A percentile compares a stretch with the other conserved stretches of the same genome.
These are phyloP conservation scores for Origma solitaria DNA, from an alignment of 2,113 vertebrate species.

Conservation along the genomic window DNA sequence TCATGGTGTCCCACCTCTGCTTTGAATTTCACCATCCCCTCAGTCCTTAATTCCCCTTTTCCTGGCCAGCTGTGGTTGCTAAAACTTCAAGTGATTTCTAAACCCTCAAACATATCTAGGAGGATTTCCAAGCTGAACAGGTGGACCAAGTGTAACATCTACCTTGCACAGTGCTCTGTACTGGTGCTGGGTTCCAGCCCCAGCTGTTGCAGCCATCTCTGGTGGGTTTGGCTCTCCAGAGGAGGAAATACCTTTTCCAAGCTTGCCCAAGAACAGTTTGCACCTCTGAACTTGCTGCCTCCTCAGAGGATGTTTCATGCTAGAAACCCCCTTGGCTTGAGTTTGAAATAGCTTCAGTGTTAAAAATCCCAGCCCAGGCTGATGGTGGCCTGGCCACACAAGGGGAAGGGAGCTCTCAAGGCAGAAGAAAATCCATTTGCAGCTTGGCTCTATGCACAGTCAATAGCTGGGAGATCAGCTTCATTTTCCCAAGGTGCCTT, in stretches of 20 bases:
- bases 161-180: neutral
- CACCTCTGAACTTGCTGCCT: neutral
- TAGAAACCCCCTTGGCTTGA: neutral
- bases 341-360: neutral
- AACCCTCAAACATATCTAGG: neutral
- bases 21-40: neutral
- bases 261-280: neutral
- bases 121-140: neutral
- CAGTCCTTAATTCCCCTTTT: neutral
- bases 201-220: neutral
- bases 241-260: neutral
- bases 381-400: neutral
- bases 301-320: neutral
- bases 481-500: neutral
- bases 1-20: neutral
- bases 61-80: neutral
- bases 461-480: neutral
- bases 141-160: neutral
- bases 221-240: neutral
- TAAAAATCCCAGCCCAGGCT: neutral
- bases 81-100: neutral
- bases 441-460: neutral
- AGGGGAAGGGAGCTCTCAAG: neutral
- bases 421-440: neutral
- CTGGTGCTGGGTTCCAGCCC: neutral